phyloP scores from a whole-genome alignment of 2,797 vertebrate species.

The Dendrocincla fuliginosa region DNA sequence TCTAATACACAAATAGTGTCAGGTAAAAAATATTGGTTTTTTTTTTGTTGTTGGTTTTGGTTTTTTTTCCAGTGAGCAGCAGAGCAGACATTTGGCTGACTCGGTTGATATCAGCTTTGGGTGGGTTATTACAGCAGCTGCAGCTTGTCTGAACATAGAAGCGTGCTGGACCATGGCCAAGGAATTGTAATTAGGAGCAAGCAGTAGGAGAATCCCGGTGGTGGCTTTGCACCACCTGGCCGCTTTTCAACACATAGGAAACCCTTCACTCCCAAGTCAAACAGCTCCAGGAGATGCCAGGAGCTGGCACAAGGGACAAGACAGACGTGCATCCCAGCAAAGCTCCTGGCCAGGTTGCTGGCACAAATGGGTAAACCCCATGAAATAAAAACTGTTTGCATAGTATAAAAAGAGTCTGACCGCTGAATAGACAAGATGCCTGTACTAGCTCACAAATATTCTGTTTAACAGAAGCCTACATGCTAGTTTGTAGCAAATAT shows the following conservation, averaged over 20 bases:
- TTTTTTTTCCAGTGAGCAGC: not conserved
- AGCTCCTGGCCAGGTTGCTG: not conserved
- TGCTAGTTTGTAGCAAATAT: not conserved
- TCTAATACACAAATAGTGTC: not conserved
- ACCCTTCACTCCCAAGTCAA: not conserved
- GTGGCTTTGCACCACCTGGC: slow-evolving; percentile 39
- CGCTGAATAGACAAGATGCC: not conserved
- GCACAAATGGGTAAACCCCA: not conserved
- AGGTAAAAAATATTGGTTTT: not conserved
- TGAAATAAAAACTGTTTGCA: not conserved
- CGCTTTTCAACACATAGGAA: not conserved
- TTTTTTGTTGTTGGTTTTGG: not conserved
- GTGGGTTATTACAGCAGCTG: slow-evolving; percentile 50
- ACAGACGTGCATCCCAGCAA: not conserved
- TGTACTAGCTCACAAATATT: not conserved
- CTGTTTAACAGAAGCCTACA: not conserved
- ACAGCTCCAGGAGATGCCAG: not conserved
- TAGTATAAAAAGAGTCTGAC: not conserved
- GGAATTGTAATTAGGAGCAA: slow-evolving; percentile 37
- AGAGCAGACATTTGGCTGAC: slow-evolving; percentile 22
- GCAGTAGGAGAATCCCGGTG: slow-evolving; percentile 1
- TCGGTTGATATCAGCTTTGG: slow-evolving; percentile 1
- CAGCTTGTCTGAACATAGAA: slow-evolving; percentile 43
- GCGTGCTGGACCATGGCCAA: not conserved
- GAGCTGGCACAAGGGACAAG: not conserved